Base-by-base conservation (phyloP, 2,797 vertebrate species). In the Natrix natrix region DNA sequence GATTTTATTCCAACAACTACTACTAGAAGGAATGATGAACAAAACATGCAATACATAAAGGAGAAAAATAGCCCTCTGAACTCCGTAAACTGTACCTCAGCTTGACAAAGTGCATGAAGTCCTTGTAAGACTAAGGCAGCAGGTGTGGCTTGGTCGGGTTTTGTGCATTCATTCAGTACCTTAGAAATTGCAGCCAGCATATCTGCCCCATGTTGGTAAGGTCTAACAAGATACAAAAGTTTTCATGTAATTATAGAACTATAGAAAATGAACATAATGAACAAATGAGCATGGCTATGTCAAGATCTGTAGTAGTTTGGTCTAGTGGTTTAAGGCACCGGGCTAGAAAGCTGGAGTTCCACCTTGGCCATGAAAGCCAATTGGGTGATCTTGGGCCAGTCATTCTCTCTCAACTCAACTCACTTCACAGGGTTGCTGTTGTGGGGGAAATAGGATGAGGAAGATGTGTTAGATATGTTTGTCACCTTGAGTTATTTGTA, bases 161-260 rank as follows among this genome's bases (percentile, higher is more conserved):
- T 98, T 91, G 96, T 98, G 94, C 98, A 99, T 96, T 99, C 98
- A 90, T 98, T 98, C 93, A 99, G 94, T 4, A 98, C 98, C 92
- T 98, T 98, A 6, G 97, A 98, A 92, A 99, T 98, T 60, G 98
- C 98, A 88, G 99, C 98, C 95, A 99, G 92, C 99, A 99, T 99
- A 95, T 99, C 99, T 8, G 99, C 98, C 88, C 98, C 99, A 4
- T 99, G 99, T 93, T 99, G 99, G 96, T 99, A 99, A 0, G 99
- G 99, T 94, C 99, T 99, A 94, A 37, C 22, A 13, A 60, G 60
- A 96, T 93, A 95, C 12, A 91, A 83, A 55, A 8, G 32, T 61
- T 88, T 4, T 1, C 12, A 32, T 24, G 37, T 83, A 83, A 48
- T 48, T 48, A 83, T 43, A 83, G 20, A 74, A 69, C 26, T 28